phyloP scores from a whole-genome alignment of 30 jellyfish, hydroid and myxozoan genomes.

The Pelagia noctiluca region DNA sequence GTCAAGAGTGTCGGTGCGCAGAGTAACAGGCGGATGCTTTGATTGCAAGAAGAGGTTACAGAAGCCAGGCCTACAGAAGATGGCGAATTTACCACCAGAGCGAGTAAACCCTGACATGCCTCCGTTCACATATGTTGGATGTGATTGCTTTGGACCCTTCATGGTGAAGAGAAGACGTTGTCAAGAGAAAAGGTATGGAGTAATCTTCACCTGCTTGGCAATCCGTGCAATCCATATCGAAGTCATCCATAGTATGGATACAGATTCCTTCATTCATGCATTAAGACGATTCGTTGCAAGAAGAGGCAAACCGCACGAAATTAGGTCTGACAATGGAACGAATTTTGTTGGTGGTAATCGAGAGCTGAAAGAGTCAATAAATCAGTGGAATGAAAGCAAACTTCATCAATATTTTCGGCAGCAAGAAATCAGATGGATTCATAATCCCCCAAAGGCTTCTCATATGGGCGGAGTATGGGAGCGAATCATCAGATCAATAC shows the following conservation, averaged over 20 bases:
- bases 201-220: slow-evolving; percentile 57
- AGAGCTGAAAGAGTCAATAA: no score
- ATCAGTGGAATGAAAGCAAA: no score
- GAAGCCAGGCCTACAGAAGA: slow-evolving; percentile 43
- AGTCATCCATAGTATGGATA: slow-evolving; percentile 26
- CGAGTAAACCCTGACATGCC: slow-evolving; percentile 53
- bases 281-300: no score
- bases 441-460: no score
- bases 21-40: slow-evolving; percentile 19
- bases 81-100: slow-evolving; percentile 60
- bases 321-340: no score
- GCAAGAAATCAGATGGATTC: no score
- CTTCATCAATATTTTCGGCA: no score
- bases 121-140: slow-evolving; percentile 65
- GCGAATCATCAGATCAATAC: no score
- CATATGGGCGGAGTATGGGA: no score
- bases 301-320: no score
- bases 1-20: slow-evolving; percentile 38
- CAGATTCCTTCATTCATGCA: no score
- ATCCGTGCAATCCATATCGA: slow-evolving; percentile 64
- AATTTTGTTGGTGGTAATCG: no score
- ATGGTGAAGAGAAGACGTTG: slow-evolving; percentile 47
- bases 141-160: slow-evolving; percentile 66
- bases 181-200: slow-evolving; percentile 64
- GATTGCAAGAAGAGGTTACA: slow-evolving; percentile 29